Base-by-base conservation (phyloP, 2,113 vertebrate genomes). In the Neofelis nebulosa region DNA sequence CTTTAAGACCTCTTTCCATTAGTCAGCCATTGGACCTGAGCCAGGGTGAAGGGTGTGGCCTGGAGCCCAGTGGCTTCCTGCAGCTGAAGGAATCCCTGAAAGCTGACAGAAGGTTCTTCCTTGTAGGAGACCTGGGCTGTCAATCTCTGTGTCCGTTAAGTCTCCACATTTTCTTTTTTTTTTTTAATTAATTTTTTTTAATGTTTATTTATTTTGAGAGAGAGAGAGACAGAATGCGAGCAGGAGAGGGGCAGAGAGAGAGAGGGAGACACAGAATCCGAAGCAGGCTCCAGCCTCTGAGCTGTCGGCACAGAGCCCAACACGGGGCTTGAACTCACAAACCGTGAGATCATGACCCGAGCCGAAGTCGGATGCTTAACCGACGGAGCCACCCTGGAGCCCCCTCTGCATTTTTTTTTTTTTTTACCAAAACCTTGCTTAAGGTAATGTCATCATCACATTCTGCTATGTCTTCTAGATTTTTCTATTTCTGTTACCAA, bases 401-500 rank as follows among this genome's bases (percentile, higher is more conserved):
- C 41, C 45, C 45, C 45, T 45, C 45, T 45, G 41, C 41, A 45
- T 79, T 63, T 92, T 4, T 83, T 87, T 83, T 79, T 63, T 92
- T 4, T 87, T 87, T 79, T 66, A 4, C 12, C 27, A 19, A 84
- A 95, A 68, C 10, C 4, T 94, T 92, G 36, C 50, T 89, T 73
- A 93, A 65, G 55, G 12, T 12, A 57, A 74, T 71, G 11, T 23
- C 61, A 78, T 52, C 68, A 76, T 89, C 36, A 81, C 33, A 78
- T 48, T 94, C 36, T 97, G 29, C 23, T 69, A 10, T 81, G 25
- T 92, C n/a, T 27, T 78, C 31, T 14, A 66, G 48, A 78, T 78
- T 87, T 97, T 97, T 98, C 90, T 68, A 93, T 87, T 97, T 97
- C 86, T 86, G 25, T 65, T 95, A 82, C 0, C 45, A 45, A 45